Evolutionary conservation across 2,113 vertebrate species (phyloP).

Genomic region (Limnothrissa miodon): DNA sequence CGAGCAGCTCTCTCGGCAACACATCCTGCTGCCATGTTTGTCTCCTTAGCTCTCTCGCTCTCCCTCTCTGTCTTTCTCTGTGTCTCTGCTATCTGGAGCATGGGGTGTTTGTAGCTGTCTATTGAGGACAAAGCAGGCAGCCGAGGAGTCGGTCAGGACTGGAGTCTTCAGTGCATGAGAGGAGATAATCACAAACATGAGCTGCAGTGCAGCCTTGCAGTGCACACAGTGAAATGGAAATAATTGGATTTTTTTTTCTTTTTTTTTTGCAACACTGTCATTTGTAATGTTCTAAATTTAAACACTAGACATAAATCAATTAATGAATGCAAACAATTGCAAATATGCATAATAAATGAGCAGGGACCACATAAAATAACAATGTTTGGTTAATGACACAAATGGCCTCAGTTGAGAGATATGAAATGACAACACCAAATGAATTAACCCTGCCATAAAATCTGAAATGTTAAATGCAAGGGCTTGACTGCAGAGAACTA

Average conservation of each 20-base stretch:
- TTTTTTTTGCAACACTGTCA: neutral
- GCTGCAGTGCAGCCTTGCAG: neutral
- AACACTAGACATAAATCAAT: neutral
- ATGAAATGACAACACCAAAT: neutral
- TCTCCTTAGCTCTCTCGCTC: neutral
- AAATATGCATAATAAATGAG: neutral
- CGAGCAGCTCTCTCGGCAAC: slow-evolving; percentile 25
- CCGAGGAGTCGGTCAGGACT: slow-evolving; percentile 3
- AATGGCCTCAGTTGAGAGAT: neutral
- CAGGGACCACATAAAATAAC: neutral
- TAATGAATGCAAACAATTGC: neutral
- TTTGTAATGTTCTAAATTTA: slow-evolving; percentile 12
- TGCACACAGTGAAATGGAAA: slow-evolving; percentile 7
- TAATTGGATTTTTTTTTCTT: neutral
- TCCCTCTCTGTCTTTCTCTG: neutral
- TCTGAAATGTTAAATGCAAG: neutral
- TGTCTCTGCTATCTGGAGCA: slow-evolving; percentile 3
- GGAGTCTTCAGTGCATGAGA: slow-evolving; percentile 10
- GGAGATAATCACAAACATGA: slow-evolving; percentile 6
- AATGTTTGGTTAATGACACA: neutral
- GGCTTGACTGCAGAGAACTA: neutral
- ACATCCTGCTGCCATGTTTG: neutral
- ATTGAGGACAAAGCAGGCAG: slow-evolving; percentile 8
- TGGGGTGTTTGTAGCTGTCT: slow-evolving; percentile 12
- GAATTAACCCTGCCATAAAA: neutral